phyloP scores from a whole-genome alignment of 2,113 vertebrate genomes.

The Orientallactaga bullata region DNA sequence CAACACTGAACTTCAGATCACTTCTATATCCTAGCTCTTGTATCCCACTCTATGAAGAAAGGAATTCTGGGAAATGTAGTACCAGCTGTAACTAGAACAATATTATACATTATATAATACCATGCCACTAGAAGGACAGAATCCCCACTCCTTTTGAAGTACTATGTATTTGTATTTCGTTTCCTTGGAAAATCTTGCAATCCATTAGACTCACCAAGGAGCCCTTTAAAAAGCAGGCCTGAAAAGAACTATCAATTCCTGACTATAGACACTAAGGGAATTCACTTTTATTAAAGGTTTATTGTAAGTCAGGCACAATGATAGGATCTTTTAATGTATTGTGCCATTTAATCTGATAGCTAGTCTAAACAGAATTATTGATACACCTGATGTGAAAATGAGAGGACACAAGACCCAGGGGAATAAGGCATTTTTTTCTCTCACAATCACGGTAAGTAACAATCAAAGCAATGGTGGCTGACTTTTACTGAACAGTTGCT shows the following conservation, averaged over 20 bases:
- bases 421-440: constrained; percentile 57
- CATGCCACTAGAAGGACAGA: constrained; percentile 25
- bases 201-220: neutral
- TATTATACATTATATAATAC: neutral
- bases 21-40: neutral
- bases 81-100: neutral
- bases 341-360: constrained; percentile 57
- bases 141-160: constrained; percentile 25
- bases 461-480: constrained; percentile 29
- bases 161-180: neutral
- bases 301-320: constrained; percentile 21
- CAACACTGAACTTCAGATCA: neutral
- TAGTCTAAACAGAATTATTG: constrained; percentile 47
- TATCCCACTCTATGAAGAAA: neutral
- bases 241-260: neutral
- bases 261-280: neutral
- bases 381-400: constrained; percentile 16
- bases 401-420: constrained; percentile 66
- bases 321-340: constrained; percentile 2
- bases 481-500: constrained; percentile 56
- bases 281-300: constrained; percentile 49
- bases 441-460: constrained; percentile 40
- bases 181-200: neutral
- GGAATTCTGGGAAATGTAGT: constrained; percentile 15
- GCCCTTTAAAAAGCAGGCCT: neutral